Evolutionary conservation across 2,113 vertebrate species (phyloP).

Genomic region (Gallinago undulata): DNA sequence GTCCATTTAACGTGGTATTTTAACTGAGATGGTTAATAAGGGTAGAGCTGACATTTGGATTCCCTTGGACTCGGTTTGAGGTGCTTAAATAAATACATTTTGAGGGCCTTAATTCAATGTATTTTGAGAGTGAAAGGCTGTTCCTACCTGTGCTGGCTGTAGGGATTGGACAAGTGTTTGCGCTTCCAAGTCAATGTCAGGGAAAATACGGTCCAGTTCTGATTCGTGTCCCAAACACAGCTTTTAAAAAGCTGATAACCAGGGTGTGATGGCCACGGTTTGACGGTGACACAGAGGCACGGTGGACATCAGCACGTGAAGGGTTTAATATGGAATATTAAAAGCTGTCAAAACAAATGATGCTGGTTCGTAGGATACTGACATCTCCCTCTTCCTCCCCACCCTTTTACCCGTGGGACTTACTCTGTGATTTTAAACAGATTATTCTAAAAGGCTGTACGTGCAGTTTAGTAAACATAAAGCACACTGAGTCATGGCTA

Average conservation of each 20-base stretch:
- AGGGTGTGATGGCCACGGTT: not conserved
- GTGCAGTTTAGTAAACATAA: not conserved
- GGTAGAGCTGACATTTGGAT: not conserved
- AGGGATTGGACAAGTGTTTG: not conserved
- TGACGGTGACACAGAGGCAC: not conserved
- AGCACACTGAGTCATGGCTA: constrained; percentile 19
- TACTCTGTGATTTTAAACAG: constrained; percentile 13
- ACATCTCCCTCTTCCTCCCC: constrained; percentile 60
- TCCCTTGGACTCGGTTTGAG: not conserved
- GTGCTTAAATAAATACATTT: not conserved
- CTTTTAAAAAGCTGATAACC: not conserved
- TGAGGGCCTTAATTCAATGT: not conserved
- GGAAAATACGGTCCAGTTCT: not conserved
- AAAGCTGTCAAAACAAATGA: constrained; percentile 57
- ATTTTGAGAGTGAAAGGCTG: not conserved
- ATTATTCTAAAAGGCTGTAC: not conserved
- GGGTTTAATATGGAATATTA: not conserved
- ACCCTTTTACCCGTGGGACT: constrained; percentile 11
- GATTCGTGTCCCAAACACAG: not conserved
- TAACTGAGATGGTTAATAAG: not conserved
- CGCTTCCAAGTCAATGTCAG: not conserved
- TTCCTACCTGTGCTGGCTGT: not conserved
- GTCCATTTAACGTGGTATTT: not conserved
- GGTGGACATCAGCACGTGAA: not conserved
- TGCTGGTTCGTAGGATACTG: not conserved